Base-by-base conservation (phyloP, 1,140 invertebrate genomes). In the Drosophila sturtevanti region DNA sequence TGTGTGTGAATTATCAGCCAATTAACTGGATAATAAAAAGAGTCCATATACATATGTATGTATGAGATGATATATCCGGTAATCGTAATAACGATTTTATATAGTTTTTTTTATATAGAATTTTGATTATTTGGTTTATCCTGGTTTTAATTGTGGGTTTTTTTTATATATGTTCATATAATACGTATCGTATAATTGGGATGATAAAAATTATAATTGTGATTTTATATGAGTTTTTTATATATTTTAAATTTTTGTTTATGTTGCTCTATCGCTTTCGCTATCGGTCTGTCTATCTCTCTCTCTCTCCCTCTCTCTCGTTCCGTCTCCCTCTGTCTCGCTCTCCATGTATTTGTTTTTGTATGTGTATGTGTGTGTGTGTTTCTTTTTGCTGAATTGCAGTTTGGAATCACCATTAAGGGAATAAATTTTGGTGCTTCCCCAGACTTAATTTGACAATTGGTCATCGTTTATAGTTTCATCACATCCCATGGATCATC, bases 401-500 rank as follows among this genome's bases (percentile, higher is more conserved):
- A n/a, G n/a, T 4, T 21, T 16, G 41, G 18, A 48, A 48, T 48
- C 41, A 48, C 41, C 41, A 48, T 4, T 4, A 21, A 18, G 10
- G 41, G 6, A 6, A 21, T 10, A 11, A 48, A 10, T 14, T 48
- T 48, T 18, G 41, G 41, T 21, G 18, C 16, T 48, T 21, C 11
- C 16, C 16, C 41, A 48, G 41, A 48, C 41, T 48, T 48, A 48
- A 48, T 48, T 18, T 41, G 37, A 31, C 27, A 14, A 55, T 6
- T 55, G 48, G 48, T 52, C n/a, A 52, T 31, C 22, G 68, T 79
- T 78, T 90, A 92, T 22, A 92, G 79, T 66, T 90, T 81, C 90
- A 92, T 92, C 66, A 92, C 80, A 68, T 92, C 80, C 85, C 89
- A 92, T 11, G 90, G 86, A 70, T 91, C 89, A 58, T 92, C 87